phyloP scores from a whole-genome alignment of 2,113 vertebrate species.

The Tupaia tana region DNA sequence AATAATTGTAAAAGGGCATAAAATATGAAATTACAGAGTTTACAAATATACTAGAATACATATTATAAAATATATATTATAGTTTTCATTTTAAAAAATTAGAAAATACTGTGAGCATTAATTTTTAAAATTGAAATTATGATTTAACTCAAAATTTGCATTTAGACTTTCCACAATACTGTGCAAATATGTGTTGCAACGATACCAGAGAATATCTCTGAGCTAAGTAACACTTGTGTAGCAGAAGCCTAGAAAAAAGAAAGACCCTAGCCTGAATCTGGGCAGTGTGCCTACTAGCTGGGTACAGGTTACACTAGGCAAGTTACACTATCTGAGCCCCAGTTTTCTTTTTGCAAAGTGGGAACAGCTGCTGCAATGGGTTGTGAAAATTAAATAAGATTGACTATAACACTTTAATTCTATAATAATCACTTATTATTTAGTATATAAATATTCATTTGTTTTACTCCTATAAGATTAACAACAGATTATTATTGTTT shows the following conservation, averaged over 20 bases:
- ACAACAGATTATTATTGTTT: background rate
- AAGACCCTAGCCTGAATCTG: background rate
- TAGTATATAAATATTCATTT: background rate
- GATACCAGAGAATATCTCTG: background rate
- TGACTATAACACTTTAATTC: constrained; percentile 1
- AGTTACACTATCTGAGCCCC: background rate
- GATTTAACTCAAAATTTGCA: constrained; percentile 55
- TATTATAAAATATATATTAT: background rate
- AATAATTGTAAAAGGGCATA: background rate
- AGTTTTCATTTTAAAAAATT: background rate
- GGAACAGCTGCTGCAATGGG: background rate
- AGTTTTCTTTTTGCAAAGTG: background rate
- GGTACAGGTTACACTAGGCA: background rate
- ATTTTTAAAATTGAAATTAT: background rate
- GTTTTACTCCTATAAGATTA: background rate
- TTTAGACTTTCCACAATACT: background rate
- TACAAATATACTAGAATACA: background rate
- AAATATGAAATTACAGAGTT: background rate
- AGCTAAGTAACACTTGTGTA: background rate
- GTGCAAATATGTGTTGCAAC: background rate
- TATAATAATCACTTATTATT: background rate
- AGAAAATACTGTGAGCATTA: constrained; percentile 20
- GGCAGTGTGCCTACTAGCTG: background rate
- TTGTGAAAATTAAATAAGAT: constrained; percentile 29
- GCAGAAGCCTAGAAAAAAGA: background rate